Percentiles rank a stretch among this genome's conserved stretches.
Evolutionary conservation across 2,113 vertebrate genomes (phyloP).

Genomic region (Isurus oxyrinchus): DNA sequence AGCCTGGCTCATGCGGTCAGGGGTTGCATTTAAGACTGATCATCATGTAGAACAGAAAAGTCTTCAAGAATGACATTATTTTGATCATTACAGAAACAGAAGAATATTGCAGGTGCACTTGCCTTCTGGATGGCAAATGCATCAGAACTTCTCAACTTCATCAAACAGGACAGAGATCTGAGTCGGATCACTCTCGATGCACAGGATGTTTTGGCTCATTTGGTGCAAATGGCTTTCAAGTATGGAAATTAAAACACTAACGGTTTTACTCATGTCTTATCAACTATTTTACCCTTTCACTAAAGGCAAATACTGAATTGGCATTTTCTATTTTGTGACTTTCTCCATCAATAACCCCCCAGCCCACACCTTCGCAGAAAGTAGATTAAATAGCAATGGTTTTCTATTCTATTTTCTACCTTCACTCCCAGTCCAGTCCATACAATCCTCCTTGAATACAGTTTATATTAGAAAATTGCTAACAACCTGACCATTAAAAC

Average conservation of each 20-base stretch:
- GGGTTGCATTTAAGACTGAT: conserved; percentile 42
- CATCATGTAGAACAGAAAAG: neutral
- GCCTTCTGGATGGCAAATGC: conserved; percentile 99
- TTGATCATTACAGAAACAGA: conserved; percentile 81
- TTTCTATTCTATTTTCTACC: neutral
- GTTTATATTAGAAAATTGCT: neutral
- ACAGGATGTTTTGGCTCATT: conserved; percentile 88
- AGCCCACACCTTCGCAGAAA: neutral
- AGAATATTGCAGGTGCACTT: conserved; percentile 95
- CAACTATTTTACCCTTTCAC: neutral
- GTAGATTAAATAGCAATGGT: neutral
- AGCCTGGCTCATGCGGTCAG: conserved; percentile 68
- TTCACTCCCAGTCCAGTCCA: neutral
- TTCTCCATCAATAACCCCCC: neutral
- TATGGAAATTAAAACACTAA: conserved; percentile 48
- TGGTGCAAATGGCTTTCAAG: conserved; percentile 99
- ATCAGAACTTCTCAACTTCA: conserved; percentile 92
- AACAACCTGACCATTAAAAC: neutral
- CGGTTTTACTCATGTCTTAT: neutral
- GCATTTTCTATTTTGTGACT: neutral
- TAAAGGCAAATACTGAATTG: neutral
- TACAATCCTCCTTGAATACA: neutral
- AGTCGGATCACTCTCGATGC: conserved; percentile 87
- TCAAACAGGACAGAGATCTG: conserved; percentile 93
- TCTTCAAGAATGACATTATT: conserved; percentile 37